Percentiles rank a stretch among this genome's conserved stretches.
Conservation (phyloP, 2,888 invertebrate genomes). For the Hermaeophaga mercurialis region DNA sequence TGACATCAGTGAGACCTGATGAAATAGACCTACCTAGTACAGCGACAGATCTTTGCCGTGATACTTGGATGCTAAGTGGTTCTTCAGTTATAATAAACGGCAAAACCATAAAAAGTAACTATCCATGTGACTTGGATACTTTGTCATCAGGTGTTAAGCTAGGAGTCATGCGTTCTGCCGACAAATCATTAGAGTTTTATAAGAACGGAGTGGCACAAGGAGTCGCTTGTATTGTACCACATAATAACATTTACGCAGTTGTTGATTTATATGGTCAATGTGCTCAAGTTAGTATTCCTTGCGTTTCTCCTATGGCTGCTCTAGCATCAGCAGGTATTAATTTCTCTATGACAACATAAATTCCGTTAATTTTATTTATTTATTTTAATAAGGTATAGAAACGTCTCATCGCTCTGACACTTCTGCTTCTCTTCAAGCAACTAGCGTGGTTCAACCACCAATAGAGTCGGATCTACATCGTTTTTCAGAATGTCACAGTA, state of each 20-base stretch:
- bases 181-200: conserved; percentile 84
- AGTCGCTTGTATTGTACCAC: conserved; percentile 78
- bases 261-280: conserved; percentile 94
- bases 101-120: conserved; percentile 81
- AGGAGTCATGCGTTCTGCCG: conserved; percentile 85
- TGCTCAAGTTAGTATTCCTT: conserved; percentile 75
- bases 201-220: conserved; percentile 88
- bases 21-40: conserved; percentile 87
- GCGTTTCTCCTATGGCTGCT: conserved; percentile 51
- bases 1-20: conserved; percentile 88
- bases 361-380: no score
- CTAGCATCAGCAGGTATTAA: conserved; percentile 35
- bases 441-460: conserved; percentile 48
- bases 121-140: conserved; percentile 83
- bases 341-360: no score
- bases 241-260: conserved; percentile 87
- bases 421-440: conserved; percentile 53
- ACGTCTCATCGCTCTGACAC: conserved; percentile 51
- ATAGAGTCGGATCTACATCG: conserved; percentile 54
- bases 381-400: conserved; percentile 36
- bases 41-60: conserved; percentile 88
- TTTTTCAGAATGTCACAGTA: conserved; percentile 70
- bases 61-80: conserved; percentile 92
- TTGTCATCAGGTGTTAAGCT: conserved; percentile 70
- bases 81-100: conserved; percentile 92